Evolutionary conservation across 2,888 invertebrate genomes (phyloP).

Genomic region (Neoscelio sp.): DNA sequence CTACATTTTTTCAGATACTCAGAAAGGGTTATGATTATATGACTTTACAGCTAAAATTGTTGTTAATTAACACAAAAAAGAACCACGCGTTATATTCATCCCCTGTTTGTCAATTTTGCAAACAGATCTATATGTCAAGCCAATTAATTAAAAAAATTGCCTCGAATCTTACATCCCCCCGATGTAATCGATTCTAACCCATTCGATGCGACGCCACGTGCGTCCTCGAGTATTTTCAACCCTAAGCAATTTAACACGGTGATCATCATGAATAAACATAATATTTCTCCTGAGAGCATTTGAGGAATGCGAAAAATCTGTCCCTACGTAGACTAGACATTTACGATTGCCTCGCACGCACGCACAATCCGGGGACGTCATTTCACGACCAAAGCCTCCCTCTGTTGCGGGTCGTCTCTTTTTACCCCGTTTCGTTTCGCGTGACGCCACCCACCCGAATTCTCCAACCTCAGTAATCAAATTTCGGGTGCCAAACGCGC

Average conservation of each 20-base stretch:
- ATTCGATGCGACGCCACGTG: slow-evolving; percentile 56
- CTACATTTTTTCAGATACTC: no score
- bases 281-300: slow-evolving; percentile 59
- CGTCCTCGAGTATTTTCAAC: slow-evolving; percentile 44
- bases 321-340: slow-evolving; percentile 45
- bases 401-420: slow-evolving; percentile 15
- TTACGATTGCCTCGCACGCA: slow-evolving; percentile 56
- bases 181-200: slow-evolving; percentile 55
- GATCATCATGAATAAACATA: slow-evolving; percentile 67
- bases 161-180: slow-evolving; percentile 26
- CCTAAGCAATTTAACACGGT: slow-evolving; percentile 60
- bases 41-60: no score
- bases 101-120: no score
- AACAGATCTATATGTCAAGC: background rate
- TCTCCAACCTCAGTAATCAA: slow-evolving; percentile 66
- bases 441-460: slow-evolving; percentile 58
- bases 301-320: slow-evolving; percentile 64
- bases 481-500: slow-evolving; percentile 64
- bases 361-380: slow-evolving; percentile 37
- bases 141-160: slow-evolving; percentile 59
- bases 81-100: no score
- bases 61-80: no score
- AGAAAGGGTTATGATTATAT: no score
- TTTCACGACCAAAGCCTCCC: slow-evolving; percentile 36
- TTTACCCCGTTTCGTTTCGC: slow-evolving; percentile 39